Evolutionary conservation across 2,888 invertebrate genomes (phyloP), one percentile per base, ranked within the genome.

Genomic region (Polyploca ridens): DNA sequence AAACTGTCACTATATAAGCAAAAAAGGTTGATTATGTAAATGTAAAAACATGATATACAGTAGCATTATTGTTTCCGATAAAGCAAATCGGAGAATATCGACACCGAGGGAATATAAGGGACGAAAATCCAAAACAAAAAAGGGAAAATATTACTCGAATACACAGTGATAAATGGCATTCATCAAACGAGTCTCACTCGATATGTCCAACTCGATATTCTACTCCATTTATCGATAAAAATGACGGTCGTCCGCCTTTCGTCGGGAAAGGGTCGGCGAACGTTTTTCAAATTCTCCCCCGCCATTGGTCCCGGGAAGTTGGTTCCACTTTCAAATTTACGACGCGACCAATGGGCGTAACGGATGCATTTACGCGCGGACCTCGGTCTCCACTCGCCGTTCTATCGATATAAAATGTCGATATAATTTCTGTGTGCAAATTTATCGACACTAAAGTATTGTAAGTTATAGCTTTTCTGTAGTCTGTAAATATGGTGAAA

Each of bases 271-370:
- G 70, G 65, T 66, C 60, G 66, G 65, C 54, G 65, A 69, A 67
- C 73, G 66, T 67, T 72, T 71, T 69, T 69, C 66, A 72, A 77
- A 79, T 70, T 66, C 73, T 64, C 64, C 69, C 62, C 66, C 67
- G 69, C 74, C 72, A 80, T 81, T 78, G 85, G 82, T 74, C 74
- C 64, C 73, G 58, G 69, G 65, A 69, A 72, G 71, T 73, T 72
- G 66, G 73, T 76, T 76, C 83, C 79, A 81, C 84, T 86, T 83
- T 80, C 77, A 80, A 85, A 87, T 87, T 87, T 87, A 87, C 82
- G 85, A 81, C 68, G 69, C 71, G 72, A 73, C 75, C 78, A 78
- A 76, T 76, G 77, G 72, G 76, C 77, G 76, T 74, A 71, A 74
- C 79, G 74, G 70, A 70, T 69, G 62, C 68, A 75, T 79, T 78